These are phyloP conservation scores for Salvelinus sp. DNA, from an alignment of 2,113 vertebrate species.

Conservation along the genomic window DNA sequence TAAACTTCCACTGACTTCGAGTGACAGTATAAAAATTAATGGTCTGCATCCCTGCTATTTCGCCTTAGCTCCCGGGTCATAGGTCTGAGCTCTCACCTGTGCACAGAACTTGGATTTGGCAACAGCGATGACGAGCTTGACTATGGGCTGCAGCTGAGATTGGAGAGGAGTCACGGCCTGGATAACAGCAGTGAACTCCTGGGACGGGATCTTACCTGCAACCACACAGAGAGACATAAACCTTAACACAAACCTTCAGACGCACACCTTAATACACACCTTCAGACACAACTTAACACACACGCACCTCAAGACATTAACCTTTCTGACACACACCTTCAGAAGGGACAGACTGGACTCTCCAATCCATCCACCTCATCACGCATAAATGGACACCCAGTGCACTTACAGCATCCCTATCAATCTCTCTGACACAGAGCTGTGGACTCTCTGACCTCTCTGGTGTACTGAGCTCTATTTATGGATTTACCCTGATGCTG, in stretches of 20 bases:
- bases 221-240: slow-evolving; percentile 26
- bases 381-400: not conserved
- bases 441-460: no score
- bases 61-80: no score
- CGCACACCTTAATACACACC: no score
- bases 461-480: slow-evolving; percentile 51
- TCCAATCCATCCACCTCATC: not conserved
- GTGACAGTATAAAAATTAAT: no score
- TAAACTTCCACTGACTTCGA: no score
- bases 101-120: slow-evolving; percentile 81
- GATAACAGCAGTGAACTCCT: slow-evolving; percentile 78
- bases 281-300: slow-evolving; percentile 1
- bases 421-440: slow-evolving; percentile 62
- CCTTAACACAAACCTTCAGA: slow-evolving; percentile 8
- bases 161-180: slow-evolving; percentile 73
- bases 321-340: no score
- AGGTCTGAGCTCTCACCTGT: slow-evolving; percentile 60
- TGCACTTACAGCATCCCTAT: slow-evolving; percentile 35
- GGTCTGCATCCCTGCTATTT: no score
- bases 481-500: slow-evolving; percentile 29
- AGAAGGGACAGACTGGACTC: no score
- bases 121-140: slow-evolving; percentile 78
- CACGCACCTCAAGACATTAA: slow-evolving; percentile 4
- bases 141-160: slow-evolving; percentile 72
- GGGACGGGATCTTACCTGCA: slow-evolving; percentile 71